Base-by-base conservation (phyloP, 2,113 vertebrate genomes). In the human region DNA sequence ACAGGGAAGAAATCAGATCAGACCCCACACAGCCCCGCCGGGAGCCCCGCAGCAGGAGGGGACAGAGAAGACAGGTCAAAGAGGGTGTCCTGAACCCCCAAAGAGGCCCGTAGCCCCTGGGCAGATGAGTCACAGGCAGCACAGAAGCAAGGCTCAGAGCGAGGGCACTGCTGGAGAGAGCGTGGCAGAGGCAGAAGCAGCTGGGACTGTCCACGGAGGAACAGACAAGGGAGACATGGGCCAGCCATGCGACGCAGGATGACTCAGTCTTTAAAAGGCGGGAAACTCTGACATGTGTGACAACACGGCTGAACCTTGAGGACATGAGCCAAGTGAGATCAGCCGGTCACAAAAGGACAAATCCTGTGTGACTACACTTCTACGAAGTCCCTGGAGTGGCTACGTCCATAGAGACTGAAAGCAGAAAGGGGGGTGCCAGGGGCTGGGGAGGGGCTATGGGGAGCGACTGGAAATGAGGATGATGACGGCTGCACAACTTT, bases 211-310 rank as follows among this genome's bases (percentile, higher is more conserved):
- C 59, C 59, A 61, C 1, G 9, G 59, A 61, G 20, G 59, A 61
- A 61, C 59, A 61, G 22, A 61, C 59, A 61, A 27, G 22, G 20
- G 23, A 61, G 3, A 61, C 9, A 9, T 61, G 59, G 59, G 3
- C 59, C 32, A 68, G 13, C 32, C 32, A 17, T 1, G 7, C 1
- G 0, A 22, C 0, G 5, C 30, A 14, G 20, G 2, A 5, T 3
- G 22, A 8, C 12, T 50, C 93, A 18, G 38, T 38, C 13, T 18
- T 3, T 4, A 5, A 6, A 6, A 43, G 38, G 80, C 8, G 20
- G 6, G 59, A 3, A 18, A 7, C 12, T 5, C 35, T 8, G 45
- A 48, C 3, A 20, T 35, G 8, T 3, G 52, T 27, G 11, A 7
- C 38, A 5, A 11, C 1, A 10, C 1, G 30, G 32, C 16, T 22